Evolutionary conservation across 2,888 invertebrate species (phyloP).

Genomic region (Catocala sponsa): DNA sequence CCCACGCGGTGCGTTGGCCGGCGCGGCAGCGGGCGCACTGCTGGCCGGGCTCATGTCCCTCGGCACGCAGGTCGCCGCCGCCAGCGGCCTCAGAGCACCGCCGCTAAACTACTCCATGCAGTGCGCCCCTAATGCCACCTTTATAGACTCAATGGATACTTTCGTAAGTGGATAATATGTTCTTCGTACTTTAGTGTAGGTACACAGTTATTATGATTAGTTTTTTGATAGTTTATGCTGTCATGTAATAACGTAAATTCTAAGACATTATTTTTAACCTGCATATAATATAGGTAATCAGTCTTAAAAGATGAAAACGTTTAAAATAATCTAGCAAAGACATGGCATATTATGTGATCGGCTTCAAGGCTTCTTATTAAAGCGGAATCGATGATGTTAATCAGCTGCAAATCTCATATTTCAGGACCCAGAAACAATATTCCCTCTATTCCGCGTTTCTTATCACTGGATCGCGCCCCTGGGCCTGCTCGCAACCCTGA

Average conservation of each 20-base stretch:
- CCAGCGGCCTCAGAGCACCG: conserved; percentile 87
- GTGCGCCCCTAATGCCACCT: conserved; percentile 68
- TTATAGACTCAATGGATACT: conserved; percentile 70
- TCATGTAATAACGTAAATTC: too few species aligned
- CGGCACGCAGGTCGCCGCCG: conserved; percentile 90
- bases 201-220: too few species aligned
- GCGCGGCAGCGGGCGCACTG: conserved; percentile 89
- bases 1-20: conserved; percentile 89
- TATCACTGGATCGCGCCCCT: conserved; percentile 95
- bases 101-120: conserved; percentile 60
- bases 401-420: background rate
- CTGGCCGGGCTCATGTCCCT: conserved; percentile 82
- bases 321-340: too few species aligned
- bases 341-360: too few species aligned
- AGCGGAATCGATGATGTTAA: too few species aligned
- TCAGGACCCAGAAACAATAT: conserved; percentile 85
- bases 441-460: conserved; percentile 92
- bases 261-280: too few species aligned
- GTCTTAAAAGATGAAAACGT: too few species aligned
- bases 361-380: too few species aligned
- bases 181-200: too few species aligned
- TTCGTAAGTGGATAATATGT: conserved; percentile 56
- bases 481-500: conserved; percentile 90
- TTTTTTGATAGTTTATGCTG: too few species aligned
- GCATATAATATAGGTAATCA: too few species aligned